Conservation (phyloP, 2,797 vertebrate species). For the Neopelma chrysocephalum region DNA sequence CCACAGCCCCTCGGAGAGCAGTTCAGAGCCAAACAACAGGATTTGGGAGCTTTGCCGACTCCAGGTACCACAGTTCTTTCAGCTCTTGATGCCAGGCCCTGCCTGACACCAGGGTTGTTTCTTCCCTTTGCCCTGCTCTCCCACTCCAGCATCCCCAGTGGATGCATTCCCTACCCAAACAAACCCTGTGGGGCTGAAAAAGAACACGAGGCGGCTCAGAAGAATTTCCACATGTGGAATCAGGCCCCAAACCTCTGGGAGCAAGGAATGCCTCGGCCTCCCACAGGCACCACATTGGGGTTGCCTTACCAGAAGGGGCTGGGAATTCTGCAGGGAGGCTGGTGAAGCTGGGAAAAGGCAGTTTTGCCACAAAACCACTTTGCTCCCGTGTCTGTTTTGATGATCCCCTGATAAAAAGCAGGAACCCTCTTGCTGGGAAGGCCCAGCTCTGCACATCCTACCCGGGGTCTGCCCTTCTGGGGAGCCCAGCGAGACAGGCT, state of each 20-base stretch:
- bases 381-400: neutral
- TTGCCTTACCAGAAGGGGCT: neutral
- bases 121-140: neutral
- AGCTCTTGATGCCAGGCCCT: neutral
- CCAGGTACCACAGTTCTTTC: neutral
- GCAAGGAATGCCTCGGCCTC: neutral
- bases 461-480: neutral
- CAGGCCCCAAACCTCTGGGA: fast-evolving
- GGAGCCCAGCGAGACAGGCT: neutral
- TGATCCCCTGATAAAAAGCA: neutral
- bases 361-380: neutral
- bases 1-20: neutral
- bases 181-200: neutral
- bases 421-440: neutral
- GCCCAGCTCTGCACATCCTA: neutral
- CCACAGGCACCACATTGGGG: fast-evolving
- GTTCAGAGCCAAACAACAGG: neutral
- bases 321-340: neutral
- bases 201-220: neutral
- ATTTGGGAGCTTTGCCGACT: neutral
- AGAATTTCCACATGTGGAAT: neutral
- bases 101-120: neutral
- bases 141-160: fast-evolving
- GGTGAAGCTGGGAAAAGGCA: neutral
- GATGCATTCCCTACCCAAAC: neutral